Base-by-base conservation (phyloP, 2,888 invertebrate species). In the Andrena chrysosceles region DNA sequence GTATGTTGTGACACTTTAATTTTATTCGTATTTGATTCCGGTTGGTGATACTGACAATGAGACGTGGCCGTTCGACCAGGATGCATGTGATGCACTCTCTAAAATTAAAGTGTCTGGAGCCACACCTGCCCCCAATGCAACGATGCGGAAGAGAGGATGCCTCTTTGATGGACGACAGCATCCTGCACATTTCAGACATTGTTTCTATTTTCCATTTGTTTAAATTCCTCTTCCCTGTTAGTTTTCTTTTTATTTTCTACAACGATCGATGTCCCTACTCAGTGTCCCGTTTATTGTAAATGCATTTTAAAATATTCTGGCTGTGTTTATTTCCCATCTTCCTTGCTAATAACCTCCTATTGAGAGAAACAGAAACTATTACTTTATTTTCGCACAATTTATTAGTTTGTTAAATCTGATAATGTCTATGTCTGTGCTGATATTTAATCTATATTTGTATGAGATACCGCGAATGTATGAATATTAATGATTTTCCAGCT, bases 81-180 rank as follows among this genome's bases (percentile, higher is more conserved):
- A 93, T 92, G 93, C 92, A 93, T 93, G 93, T 91, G 92, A 92
- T 93, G 93, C 93, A 93, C 93, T 93, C 91, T 92, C 88, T 83
- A 87, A 90, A 93, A 93, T 93, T 93, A 92, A 93, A 93, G 91
- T 87, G 89, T 89, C 90, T 87, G 79, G 78, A 72, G 68, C 75
- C 87, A 81, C 89, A 90, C 85, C 87, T 90, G 87, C 84, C 68
- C 83, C 79, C 78, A 84, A 86, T 82, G 80, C 87, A 84, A 75
- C 87, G 82, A 83, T 66, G 78, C 81, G 83, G 77, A 86, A 87
- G 83, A 85, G 85, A 83, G 81, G 77, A 71, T 48, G 70, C 63
- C 74, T 74, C 63, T 76, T 81, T 79, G 77, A 42, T 74, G 80
- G 80, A 78, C 85, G 48, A 68, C 69, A 62, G 60, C 73, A 72